phyloP scores from a whole-genome alignment of 2,888 invertebrate genomes.

The Loripinus fragilis region DNA sequence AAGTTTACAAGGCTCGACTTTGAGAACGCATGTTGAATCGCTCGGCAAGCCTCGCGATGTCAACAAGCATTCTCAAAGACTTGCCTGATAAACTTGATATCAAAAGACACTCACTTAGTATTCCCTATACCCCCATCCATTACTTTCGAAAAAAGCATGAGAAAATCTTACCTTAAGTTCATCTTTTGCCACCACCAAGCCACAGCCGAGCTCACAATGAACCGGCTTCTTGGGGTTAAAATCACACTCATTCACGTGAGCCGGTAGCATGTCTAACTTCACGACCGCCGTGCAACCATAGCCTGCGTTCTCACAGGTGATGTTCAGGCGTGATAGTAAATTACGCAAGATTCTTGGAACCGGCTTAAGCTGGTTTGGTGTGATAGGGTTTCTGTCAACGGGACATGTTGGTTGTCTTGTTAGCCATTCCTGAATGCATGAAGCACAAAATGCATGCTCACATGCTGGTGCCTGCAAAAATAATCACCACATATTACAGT shows the following conservation, averaged over 20 bases:
- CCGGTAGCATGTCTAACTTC: conserved; percentile 92
- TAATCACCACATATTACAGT: too few relatives aligned
- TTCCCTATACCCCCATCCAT: too few relatives aligned
- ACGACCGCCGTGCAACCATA: conserved; percentile 90
- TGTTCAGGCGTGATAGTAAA: conserved; percentile 92
- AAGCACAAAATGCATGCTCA: conserved; percentile 97
- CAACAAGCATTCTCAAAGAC: too few relatives aligned
- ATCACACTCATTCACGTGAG: conserved; percentile 95
- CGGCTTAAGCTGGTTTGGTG: conserved; percentile 92
- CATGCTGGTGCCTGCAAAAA: conserved; percentile 93
- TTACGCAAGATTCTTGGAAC: conserved; percentile 97
- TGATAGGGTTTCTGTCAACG: conserved; percentile 95
- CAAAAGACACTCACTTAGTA: too few relatives aligned
- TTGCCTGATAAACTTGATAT: too few relatives aligned
- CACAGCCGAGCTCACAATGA: conserved; percentile 97
- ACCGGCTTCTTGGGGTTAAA: conserved; percentile 97
- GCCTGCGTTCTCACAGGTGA: conserved; percentile 93
- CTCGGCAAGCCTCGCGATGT: too few relatives aligned
- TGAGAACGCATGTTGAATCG: too few relatives aligned
- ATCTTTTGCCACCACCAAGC: conserved; percentile 96
- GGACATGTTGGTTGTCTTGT: conserved; percentile 97
- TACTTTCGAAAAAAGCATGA: too few relatives aligned
- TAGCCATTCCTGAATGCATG: conserved; percentile 98
- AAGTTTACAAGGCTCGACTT: too few relatives aligned
- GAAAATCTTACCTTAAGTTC: conserved; percentile 90